A percentile compares a stretch with the other conserved stretches of the same genome.
Conservation (phyloP, 2,113 vertebrate species). For the Corythaeola cristata region DNA sequence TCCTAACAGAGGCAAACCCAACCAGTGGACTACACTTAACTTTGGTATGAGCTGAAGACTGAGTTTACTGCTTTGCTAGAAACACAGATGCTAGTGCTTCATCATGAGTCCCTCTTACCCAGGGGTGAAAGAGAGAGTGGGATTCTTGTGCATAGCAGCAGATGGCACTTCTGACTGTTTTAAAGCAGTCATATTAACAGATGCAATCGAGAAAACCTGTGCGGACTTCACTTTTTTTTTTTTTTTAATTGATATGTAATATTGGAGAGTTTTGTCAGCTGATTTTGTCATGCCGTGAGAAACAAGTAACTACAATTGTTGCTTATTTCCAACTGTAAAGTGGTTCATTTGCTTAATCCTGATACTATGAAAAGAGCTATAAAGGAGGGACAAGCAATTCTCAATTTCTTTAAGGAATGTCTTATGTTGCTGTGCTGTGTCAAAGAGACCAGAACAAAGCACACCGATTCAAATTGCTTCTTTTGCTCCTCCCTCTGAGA, state of each 20-base stretch:
- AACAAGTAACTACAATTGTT: background rate
- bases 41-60: background rate
- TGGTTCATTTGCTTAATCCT: background rate
- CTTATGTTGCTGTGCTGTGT: background rate
- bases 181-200: background rate
- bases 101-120: background rate
- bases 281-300: background rate
- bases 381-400: background rate
- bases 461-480: background rate
- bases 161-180: conserved; percentile 27
- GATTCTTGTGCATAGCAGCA: conserved; percentile 16
- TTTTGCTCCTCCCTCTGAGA: background rate
- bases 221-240: background rate
- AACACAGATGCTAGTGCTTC: conserved; percentile 13
- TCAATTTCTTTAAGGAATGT: background rate
- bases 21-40: background rate
- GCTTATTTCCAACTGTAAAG: background rate
- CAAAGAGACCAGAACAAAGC: background rate
- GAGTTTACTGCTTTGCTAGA: background rate
- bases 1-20: background rate
- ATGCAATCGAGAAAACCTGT: background rate
- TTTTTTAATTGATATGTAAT: background rate
- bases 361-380: background rate
- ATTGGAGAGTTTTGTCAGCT: background rate
- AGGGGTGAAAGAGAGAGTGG: background rate